These are phyloP conservation scores for Pristis pectinata DNA, from an alignment of 2,797 vertebrate species.

Conservation along the genomic window DNA sequence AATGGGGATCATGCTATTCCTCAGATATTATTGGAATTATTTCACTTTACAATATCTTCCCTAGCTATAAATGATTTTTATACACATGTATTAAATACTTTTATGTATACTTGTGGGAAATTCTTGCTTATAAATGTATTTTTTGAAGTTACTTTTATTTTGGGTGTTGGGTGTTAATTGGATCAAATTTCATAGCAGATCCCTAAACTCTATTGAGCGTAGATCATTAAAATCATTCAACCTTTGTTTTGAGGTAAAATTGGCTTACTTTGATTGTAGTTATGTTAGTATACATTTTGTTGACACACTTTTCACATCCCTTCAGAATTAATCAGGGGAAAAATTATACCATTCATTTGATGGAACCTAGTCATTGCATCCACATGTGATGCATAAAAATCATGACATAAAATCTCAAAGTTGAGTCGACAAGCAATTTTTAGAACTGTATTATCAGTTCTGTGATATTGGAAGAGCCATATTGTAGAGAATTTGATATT, in stretches of 20 bases:
- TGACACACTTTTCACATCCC: background rate
- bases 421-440: background rate
- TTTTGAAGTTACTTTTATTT: too few relatives aligned
- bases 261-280: background rate
- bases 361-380: background rate
- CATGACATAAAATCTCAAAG: background rate
- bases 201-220: too few relatives aligned
- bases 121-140: too few relatives aligned
- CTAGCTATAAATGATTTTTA: too few relatives aligned
- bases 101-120: too few relatives aligned
- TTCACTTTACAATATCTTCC: background rate
- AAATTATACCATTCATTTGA: background rate
- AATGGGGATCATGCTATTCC: background rate
- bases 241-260: background rate
- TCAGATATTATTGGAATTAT: background rate
- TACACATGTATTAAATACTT: too few relatives aligned
- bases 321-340: background rate
- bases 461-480: background rate
- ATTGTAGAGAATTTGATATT: background rate
- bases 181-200: too few relatives aligned
- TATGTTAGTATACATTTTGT: background rate
- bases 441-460: background rate
- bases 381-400: background rate
- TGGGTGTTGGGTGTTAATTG: too few relatives aligned
- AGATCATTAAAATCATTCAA: background rate